phyloP scores from a whole-genome alignment of 2,797 vertebrate species.

The Gallinago nigripennis region DNA sequence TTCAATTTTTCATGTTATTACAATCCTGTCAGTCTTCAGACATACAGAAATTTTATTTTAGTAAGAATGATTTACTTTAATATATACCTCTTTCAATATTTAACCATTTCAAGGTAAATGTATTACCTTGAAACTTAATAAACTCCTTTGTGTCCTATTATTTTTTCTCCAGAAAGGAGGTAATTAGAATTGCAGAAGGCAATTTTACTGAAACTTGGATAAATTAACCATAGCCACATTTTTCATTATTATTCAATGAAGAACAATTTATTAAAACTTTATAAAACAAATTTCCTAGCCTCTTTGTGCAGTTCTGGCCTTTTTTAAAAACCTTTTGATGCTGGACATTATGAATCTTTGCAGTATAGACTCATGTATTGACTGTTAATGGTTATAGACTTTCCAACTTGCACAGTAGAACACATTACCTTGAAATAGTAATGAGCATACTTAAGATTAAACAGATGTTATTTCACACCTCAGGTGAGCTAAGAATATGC shows the following conservation, averaged over 20 bases:
- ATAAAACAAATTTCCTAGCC: neutral
- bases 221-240: neutral
- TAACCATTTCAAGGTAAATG: neutral
- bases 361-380: neutral
- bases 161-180: neutral
- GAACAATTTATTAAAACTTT: neutral
- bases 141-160: neutral
- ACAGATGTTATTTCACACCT: neutral
- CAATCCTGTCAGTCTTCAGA: neutral
- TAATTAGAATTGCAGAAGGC: neutral
- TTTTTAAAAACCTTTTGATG: neutral
- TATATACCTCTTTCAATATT: neutral
- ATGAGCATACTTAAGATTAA: conserved; percentile 10
- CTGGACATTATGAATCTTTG: neutral
- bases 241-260: neutral
- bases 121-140: neutral
- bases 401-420: neutral
- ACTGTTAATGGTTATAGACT: neutral
- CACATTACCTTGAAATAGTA: neutral
- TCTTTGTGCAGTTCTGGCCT: neutral
- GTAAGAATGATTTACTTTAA: neutral
- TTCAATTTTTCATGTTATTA: neutral
- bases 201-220: neutral
- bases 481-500: neutral
- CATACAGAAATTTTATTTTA: neutral